phyloP scores from a whole-genome alignment of 2,888 invertebrate species.

The Abrostola tripartita region DNA sequence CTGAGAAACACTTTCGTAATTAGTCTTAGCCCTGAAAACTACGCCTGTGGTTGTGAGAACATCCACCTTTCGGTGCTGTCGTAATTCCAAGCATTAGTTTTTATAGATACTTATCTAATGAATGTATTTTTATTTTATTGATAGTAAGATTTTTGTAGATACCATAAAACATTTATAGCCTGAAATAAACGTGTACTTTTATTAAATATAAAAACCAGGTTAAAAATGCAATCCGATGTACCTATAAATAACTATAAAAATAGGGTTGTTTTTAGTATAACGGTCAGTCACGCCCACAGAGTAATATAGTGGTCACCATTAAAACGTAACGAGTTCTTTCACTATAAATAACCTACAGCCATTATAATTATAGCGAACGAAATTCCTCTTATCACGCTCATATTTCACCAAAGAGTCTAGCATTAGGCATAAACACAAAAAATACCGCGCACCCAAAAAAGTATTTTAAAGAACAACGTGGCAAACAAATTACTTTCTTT shows the following conservation, averaged over 20 bases:
- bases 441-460: constrained; percentile 62
- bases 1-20: constrained; percentile 10
- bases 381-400: constrained; percentile 84
- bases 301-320: constrained; percentile 86
- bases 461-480: constrained; percentile 59
- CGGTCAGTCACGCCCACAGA: constrained; percentile 72
- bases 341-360: constrained; percentile 80
- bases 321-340: constrained; percentile 81
- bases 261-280: constrained; percentile 70
- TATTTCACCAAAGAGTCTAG: constrained; percentile 81
- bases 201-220: constrained; percentile 50
- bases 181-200: constrained; percentile 41
- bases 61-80: constrained; percentile 15
- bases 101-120: constrained; percentile 50
- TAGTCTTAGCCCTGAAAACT: constrained; percentile 6
- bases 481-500: constrained; percentile 75
- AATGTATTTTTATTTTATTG: constrained; percentile 47
- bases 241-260: constrained; percentile 67
- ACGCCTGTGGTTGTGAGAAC: not conserved
- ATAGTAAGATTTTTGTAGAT: constrained; percentile 47
- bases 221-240: constrained; percentile 60
- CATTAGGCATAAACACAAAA: constrained; percentile 77
- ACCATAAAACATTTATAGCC: constrained; percentile 53
- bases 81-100: constrained; percentile 37
- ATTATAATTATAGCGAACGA: constrained; percentile 84